phyloP scores from a whole-genome alignment of 2,113 vertebrate species.

The Lophura nycthemera region DNA sequence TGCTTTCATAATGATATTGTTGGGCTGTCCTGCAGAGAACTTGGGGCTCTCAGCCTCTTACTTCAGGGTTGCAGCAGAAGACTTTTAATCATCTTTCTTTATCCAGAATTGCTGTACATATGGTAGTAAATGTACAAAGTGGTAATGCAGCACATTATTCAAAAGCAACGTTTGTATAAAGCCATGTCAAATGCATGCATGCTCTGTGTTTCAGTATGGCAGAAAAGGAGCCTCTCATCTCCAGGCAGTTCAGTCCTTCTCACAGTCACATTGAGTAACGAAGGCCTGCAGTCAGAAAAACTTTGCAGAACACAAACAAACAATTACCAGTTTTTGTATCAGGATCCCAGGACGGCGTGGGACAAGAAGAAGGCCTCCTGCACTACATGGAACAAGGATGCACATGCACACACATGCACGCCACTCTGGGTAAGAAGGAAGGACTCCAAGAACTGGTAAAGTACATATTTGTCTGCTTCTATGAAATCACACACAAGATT shows the following conservation, averaged over 20 bases:
- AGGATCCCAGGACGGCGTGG: background rate
- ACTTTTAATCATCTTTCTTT: background rate
- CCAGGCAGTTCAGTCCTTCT: background rate
- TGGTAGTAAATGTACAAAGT: background rate
- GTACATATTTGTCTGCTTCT: background rate
- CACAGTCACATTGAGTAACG: fast-evolving
- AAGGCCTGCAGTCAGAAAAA: background rate
- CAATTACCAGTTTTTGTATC: background rate
- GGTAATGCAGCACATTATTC: background rate
- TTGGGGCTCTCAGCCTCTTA: background rate
- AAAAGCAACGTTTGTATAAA: background rate
- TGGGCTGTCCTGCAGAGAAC: background rate
- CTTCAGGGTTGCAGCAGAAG: background rate
- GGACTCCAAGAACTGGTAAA: background rate
- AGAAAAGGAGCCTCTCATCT: background rate
- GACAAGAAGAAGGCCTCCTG: fast-evolving
- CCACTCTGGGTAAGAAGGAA: background rate
- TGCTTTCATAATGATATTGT: background rate
- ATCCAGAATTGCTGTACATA: background rate
- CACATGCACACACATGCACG: fast-evolving
- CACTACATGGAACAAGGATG: fast-evolving
- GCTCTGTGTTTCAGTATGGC: background rate
- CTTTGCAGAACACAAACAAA: background rate
- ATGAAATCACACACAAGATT: background rate
- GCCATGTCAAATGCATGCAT: fast-evolving